A percentile compares a stretch with the other conserved stretches of the same genome.
Conservation (phyloP, 1,140 invertebrate species). For the Eufriesea mexicana region DNA sequence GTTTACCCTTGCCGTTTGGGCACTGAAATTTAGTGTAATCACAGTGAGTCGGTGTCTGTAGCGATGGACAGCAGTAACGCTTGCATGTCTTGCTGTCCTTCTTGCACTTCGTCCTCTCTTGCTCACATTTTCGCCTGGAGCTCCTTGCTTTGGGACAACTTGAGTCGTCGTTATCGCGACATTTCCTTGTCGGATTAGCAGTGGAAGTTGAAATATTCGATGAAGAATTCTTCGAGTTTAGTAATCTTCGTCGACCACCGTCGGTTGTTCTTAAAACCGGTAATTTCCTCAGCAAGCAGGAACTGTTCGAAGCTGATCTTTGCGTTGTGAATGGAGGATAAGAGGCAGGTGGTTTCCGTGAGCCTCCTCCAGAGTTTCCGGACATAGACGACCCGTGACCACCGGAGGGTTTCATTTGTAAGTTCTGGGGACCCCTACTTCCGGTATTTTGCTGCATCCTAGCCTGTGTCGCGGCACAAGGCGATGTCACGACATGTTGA, state of each 20-base stretch:
- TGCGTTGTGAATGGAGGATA: not conserved
- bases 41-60: not conserved
- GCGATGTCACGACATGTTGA: not conserved
- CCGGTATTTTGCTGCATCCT: not conserved
- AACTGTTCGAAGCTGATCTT: slow-evolving; percentile 26
- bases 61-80: slow-evolving; percentile 36
- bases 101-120: not conserved
- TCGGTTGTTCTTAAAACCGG: not conserved
- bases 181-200: not conserved
- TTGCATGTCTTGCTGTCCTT: slow-evolving; percentile 21
- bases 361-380: not conserved
- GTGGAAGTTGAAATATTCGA: not conserved
- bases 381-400: not conserved
- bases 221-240: not conserved
- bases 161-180: not conserved
- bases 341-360: not conserved
- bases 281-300: not conserved
- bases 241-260: rapidly evolving
- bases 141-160: no score
- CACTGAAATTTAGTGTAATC: not conserved
- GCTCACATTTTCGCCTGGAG: not conserved
- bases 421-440: rapidly evolving
- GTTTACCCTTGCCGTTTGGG: not conserved
- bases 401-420: not conserved
- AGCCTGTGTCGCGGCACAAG: slow-evolving; percentile 5